These are phyloP conservation scores for Phyllostomus discolor DNA, from an alignment of 2,113 vertebrate species.

Conservation along the genomic window DNA sequence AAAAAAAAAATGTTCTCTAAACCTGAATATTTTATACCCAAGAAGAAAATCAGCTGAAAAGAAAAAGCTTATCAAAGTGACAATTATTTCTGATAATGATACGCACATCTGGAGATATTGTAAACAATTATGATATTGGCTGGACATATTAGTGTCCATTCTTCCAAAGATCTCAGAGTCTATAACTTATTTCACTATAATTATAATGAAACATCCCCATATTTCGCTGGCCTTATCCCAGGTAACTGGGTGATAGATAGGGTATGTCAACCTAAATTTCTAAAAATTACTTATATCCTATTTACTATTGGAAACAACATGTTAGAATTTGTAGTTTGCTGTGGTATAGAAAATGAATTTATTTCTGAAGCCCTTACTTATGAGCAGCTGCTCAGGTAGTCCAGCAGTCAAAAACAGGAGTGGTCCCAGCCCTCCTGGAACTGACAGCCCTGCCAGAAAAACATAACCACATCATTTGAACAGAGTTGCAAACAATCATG, in stretches of 20 bases:
- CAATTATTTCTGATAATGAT: not conserved
- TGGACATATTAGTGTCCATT: not conserved
- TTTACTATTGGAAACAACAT: not conserved
- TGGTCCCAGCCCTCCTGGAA: not conserved
- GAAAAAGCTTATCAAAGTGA: not conserved
- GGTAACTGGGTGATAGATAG: not conserved
- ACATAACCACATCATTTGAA: not conserved
- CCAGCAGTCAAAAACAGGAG: not conserved
- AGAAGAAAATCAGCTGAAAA: slow-evolving; percentile 30
- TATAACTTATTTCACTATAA: not conserved
- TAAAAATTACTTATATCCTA: not conserved
- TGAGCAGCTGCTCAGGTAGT: not conserved
- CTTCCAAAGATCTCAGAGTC: not conserved
- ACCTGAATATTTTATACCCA: slow-evolving; percentile 16
- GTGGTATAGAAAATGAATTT: not conserved
- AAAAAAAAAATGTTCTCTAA: not conserved
- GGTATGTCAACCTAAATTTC: not conserved
- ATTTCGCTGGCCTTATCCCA: not conserved
- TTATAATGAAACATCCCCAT: not conserved
- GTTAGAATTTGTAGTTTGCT: not conserved
- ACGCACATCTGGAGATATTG: not conserved
- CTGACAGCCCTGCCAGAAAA: not conserved
- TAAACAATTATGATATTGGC: not conserved
- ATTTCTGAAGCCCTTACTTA: not conserved
- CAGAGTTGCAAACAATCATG: not conserved